Evolutionary conservation across 2,888 invertebrate species (phyloP), one percentile per base, ranked within the genome.

Genomic region (Leptopilina syphax): DNA sequence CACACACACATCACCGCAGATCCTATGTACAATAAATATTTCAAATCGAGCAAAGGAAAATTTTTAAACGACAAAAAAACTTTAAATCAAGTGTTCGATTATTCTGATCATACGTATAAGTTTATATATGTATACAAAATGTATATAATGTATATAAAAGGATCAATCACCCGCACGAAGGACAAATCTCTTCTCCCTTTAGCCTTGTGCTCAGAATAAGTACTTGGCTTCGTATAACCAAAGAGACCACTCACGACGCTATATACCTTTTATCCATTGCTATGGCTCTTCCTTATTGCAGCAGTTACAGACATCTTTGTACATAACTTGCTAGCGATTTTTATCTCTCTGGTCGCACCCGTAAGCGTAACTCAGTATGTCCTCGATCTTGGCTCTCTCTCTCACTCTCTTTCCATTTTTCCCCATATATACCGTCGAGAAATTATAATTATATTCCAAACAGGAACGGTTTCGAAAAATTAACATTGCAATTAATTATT

Each of bases 321-420:
- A 41, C 73, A 57, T 57, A 73, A 57, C 57, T 73, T n/a, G 57
- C 57, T 73, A 34, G 57, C 73, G 41, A 73, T 73, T 73, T 73
- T 60, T 73, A 73, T 73, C 57, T 73, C 57, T 13, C 54, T 73
- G 34, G 34, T 73, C 73, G 57, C 73, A 73, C 73, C 73, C 73
- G 73, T 73, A 18, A 73, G 73, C 73, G 73, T 73, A 73, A 73
- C 73, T 73, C 73, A 60, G 73, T 57, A 73, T 73, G 73, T 73
- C 73, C 73, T 57, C 57, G 73, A 73, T 57, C 57, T 60, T 60
- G 41, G 57, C 10, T 44, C 44, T 44, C 8, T 44, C 44, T 44
- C 44, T 44, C 57, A 57, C 57, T 57, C 41, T 73, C 57, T 57
- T 18, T n/a, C 57, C 41, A 73, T 73, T 73, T 73, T 73, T 41